Conservation (phyloP, 2,113 vertebrate species). For the Pao palembangensis region DNA sequence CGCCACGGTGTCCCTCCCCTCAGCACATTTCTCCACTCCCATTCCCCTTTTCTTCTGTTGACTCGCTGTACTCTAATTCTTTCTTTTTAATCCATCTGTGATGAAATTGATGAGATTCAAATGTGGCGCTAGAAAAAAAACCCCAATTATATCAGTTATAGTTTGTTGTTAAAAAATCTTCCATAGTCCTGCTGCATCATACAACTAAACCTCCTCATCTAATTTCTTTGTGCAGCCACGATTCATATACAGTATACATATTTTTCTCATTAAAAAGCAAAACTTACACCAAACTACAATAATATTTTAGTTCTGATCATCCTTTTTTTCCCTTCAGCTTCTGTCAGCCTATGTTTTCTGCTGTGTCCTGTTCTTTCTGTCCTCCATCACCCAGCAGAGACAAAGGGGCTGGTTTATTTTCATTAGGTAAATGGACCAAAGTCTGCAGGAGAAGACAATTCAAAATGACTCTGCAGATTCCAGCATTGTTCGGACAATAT, state of each 20-base stretch:
- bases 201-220: too few relatives aligned
- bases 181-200: too few relatives aligned
- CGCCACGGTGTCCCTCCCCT: conserved; percentile 5
- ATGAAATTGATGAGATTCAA: too few relatives aligned
- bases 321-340: conserved; percentile 11
- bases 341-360: conserved; percentile 12
- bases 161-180: too few relatives aligned
- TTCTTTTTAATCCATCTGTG: not conserved
- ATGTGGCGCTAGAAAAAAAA: too few relatives aligned
- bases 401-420: conserved; percentile 46
- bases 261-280: too few relatives aligned
- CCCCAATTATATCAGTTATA: too few relatives aligned
- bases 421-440: conserved; percentile 67
- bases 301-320: not conserved
- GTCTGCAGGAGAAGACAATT: conserved; percentile 58
- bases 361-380: conserved; percentile 37
- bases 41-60: conserved; percentile 5
- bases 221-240: too few relatives aligned
- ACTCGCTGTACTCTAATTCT: conserved; percentile 1
- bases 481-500: conserved; percentile 48
- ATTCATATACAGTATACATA: too few relatives aligned
- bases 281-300: too few relatives aligned
- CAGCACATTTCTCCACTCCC: not conserved
- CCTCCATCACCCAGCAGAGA: conserved; percentile 44
- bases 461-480: conserved; percentile 56